phyloP scores from a whole-genome alignment of 2,113 vertebrate species.

The Choloepus hoffmanni region DNA sequence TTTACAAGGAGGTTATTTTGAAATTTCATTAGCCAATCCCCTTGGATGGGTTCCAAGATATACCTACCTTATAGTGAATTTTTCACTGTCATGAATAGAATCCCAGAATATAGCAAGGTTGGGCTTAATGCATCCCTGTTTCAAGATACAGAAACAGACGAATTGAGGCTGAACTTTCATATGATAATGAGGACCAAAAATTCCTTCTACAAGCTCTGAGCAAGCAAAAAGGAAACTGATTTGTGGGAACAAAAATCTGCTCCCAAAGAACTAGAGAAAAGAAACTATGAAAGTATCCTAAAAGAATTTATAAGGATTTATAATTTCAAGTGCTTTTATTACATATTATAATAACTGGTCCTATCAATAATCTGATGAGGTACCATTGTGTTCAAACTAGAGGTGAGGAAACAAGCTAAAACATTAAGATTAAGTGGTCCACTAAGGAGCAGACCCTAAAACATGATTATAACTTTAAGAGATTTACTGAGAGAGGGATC shows the following conservation, averaged over 20 bases:
- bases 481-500: not conserved
- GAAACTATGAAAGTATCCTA: not conserved
- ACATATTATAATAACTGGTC: not conserved
- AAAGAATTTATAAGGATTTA: constrained; percentile 13
- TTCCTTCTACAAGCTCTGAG: not conserved
- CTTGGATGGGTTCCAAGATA: constrained; percentile 59
- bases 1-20: constrained; percentile 59
- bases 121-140: constrained; percentile 21
- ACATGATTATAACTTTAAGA: not conserved
- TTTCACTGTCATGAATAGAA: constrained; percentile 72
- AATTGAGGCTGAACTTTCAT: constrained; percentile 65
- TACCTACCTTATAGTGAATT: constrained; percentile 65
- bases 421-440: not conserved
- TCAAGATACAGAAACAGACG: constrained; percentile 41
- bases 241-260: not conserved
- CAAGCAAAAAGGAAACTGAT: constrained; percentile 39
- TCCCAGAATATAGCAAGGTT: constrained; percentile 39
- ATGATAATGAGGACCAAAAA: constrained; percentile 32
- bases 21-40: constrained; percentile 66
- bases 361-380: not conserved
- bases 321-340: not conserved
- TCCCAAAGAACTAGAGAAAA: constrained; percentile 4
- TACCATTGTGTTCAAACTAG: not conserved
- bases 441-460: not conserved
- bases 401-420: not conserved